Evolutionary conservation across 2,797 vertebrate species (phyloP), one percentile per base, ranked within the genome.

Genomic region (Amphiprion clarkii): DNA sequence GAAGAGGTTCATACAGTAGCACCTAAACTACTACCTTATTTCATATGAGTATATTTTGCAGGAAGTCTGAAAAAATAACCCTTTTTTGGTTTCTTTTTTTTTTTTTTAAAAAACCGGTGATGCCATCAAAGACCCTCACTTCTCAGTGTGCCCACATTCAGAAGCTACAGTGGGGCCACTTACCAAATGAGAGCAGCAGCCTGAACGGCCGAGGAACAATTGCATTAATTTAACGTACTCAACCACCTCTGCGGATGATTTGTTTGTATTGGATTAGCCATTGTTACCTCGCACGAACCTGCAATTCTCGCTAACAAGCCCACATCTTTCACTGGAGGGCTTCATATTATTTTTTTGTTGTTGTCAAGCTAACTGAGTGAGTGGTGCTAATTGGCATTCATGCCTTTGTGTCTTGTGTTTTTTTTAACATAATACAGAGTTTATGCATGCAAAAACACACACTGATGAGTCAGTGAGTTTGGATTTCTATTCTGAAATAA

Each of bases 171-270:
- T 63, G 68, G 74, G 63, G 74, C 67, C 82, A 78, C 70, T 90
- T 84, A 72, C 58, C 65, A 71, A 87, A 85, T 76, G 76, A 85
- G 64, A 84, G 62, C 44, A 54, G 33, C 46, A 0, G 66, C 57
- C 62, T 69, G 56, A 76, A 68, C 52, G 78, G 79, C 73, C 27
- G 4, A 72, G 63, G 74, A 88, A 87, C 82, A 83, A 83, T 79
- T 76, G 64, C 46, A 81, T 88, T 90, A 60, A 83, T 91, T 85
- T 73, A 52, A 46, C 68, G 55, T 66, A 53, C 59, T 80, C 76
- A 65, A 44, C 71, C 74, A 76, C 81, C 74, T 81, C 69, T 78
- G 83, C 10, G 52, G 71, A 68, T 82, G 69, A 70, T 82, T 74
- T 84, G 58, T 84, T 87, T 87, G 14, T 73, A 66, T 72, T 81